Conservation (phyloP, 2,113 vertebrate genomes). For the Clarias gariepinus region DNA sequence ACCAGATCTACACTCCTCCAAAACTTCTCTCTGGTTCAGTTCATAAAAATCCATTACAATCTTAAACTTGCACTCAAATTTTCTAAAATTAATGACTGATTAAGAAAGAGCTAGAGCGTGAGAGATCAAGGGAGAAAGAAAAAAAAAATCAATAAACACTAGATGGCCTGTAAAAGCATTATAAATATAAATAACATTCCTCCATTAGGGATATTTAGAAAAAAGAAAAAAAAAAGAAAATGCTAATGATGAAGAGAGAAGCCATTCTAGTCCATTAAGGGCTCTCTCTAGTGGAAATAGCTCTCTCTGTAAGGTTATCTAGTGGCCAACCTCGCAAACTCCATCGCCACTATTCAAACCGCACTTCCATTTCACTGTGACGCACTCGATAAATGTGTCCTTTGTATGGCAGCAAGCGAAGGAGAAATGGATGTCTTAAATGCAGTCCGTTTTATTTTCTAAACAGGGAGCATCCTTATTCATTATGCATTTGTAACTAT, state of each 20-base stretch:
- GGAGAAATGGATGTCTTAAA: conserved; percentile 63
- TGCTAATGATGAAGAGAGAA: conserved; percentile 75
- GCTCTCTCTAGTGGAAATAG: conserved; percentile 65
- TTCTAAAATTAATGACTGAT: conserved; percentile 66
- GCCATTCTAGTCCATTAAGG: conserved; percentile 79
- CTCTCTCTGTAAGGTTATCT: conserved; percentile 71
- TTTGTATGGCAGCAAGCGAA: conserved; percentile 60
- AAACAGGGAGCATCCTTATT: conserved; percentile 53
- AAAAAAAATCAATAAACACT: conserved; percentile 74
- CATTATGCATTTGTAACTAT: conserved; percentile 60
- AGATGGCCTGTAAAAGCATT: conserved; percentile 78
- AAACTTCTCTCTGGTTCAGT: conserved; percentile 50
- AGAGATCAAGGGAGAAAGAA: conserved; percentile 60
- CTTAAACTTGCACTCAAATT: conserved; percentile 60
- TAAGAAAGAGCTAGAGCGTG: conserved; percentile 53
- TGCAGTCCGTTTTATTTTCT: conserved; percentile 53
- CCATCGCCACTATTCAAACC: conserved; percentile 71
- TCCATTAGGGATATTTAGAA: conserved; percentile 75
- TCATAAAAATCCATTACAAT: conserved; percentile 56
- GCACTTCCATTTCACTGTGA: conserved; percentile 63
- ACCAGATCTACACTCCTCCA: conserved; percentile 33
- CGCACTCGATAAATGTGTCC: conserved; percentile 64
- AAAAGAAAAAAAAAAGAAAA: conserved; percentile 74
- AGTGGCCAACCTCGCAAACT: conserved; percentile 63
- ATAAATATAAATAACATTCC: conserved; percentile 77